Base-by-base conservation (phyloP, 2,888 invertebrate species). In the Philaethria dido region DNA sequence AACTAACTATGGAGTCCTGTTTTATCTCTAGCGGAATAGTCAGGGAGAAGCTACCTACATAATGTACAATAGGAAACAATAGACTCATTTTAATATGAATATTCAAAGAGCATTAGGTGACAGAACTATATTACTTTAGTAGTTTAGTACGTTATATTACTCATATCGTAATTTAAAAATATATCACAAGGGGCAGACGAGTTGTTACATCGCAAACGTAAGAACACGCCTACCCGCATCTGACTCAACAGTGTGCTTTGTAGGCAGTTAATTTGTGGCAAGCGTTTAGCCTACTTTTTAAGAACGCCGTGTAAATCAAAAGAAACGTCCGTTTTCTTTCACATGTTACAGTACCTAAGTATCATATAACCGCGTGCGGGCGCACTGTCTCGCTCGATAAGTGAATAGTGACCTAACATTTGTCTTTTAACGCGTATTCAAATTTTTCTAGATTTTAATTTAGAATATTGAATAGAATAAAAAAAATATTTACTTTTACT, bases 341-440 rank as follows among this genome's bases (percentile, higher is more conserved):
- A 64, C 66, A 66, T 70, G 70, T 61, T 62, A 70, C 68, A 68
- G 45, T 65, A 29, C 16, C 16, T 13, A 54, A 61, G 66, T 70
- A 70, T 70, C 70, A 48, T 45, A 66, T 70, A 61, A 57, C 70
- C 60, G 54, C 60, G 63, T 70, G 68, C 70, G 70, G 69, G 70
- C 63, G 57, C 57, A 29, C 36, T 75, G 78, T 74, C 78, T 75
- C 86, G 88, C 89, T 90, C 90, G 89, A 90, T 88, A 84, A 77
- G 83, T 85, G 87, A 86, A 88, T 84, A 77, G 83, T 85, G 87
- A 86, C 88, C 87, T 85, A 85, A 86, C 81, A 82, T 80, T 84
- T 83, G 81, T 80, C 80, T 84, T 83, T 81, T 80, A 83, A 80
- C 52, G 80, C 76, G 80, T 57, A 29, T 44, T 42, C 45, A 44